Evolutionary conservation across 2,888 invertebrate species (phyloP).

Genomic region (Polyploca ridens): DNA sequence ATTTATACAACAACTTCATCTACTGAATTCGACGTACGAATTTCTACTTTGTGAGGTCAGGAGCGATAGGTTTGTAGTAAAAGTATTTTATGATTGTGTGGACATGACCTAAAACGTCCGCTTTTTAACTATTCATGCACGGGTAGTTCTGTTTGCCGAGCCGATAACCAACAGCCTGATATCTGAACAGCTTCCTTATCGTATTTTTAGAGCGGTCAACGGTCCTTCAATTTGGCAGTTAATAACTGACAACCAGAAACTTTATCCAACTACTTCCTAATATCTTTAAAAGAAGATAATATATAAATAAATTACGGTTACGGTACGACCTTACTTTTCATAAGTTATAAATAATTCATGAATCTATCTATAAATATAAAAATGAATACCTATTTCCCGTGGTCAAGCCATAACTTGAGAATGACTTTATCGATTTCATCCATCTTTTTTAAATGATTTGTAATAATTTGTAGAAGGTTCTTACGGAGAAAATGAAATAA

Average conservation of each 20-base stretch:
- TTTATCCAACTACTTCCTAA: conserved; percentile 22
- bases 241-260: conserved; percentile 24
- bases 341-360: not conserved
- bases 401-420: no score
- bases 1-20: conserved; percentile 62
- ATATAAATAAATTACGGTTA: conserved; percentile 7
- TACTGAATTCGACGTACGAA: conserved; percentile 33
- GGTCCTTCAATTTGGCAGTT: conserved; percentile 31
- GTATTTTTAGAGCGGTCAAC: conserved; percentile 56
- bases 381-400: no score
- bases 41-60: not conserved
- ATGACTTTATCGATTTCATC: no score
- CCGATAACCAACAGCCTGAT: conserved; percentile 61
- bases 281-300: not conserved
- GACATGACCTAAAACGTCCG: conserved; percentile 47
- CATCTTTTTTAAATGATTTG: no score
- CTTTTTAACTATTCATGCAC: conserved; percentile 72
- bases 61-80: not conserved
- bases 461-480: no score
- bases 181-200: conserved; percentile 65
- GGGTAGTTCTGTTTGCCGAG: conserved; percentile 55
- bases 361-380: no score
- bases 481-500: no score
- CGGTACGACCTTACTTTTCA: not conserved
- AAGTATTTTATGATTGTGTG: conserved; percentile 28